phyloP scores from a whole-genome alignment of 2,888 invertebrate genomes.

The Pseudolycoriella hygida region DNA sequence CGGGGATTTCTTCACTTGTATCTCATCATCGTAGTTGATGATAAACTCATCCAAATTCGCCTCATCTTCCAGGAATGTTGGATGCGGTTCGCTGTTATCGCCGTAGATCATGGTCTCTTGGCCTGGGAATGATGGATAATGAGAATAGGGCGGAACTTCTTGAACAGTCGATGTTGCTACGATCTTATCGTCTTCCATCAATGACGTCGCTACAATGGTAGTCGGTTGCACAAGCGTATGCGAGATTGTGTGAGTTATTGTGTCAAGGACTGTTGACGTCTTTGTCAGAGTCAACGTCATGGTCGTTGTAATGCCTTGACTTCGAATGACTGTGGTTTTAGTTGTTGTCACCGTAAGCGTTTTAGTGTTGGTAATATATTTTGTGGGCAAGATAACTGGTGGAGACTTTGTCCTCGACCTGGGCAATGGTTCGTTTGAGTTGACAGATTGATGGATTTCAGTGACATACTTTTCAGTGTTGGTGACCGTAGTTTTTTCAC shows the following conservation, averaged over 20 bases:
- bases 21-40: slow-evolving; percentile 19
- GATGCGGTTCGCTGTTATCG: background rate
- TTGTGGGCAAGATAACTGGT: slow-evolving; percentile 30
- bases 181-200: background rate
- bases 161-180: background rate
- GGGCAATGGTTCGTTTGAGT: background rate
- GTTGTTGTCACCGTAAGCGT: slow-evolving; percentile 66
- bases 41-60: slow-evolving; percentile 26
- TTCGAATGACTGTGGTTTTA: slow-evolving; percentile 53
- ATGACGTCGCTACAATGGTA: slow-evolving; percentile 8
- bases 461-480: background rate
- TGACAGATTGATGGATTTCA: background rate
- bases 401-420: slow-evolving; percentile 6
- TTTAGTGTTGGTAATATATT: slow-evolving; percentile 61
- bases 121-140: slow-evolving; percentile 2
- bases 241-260: slow-evolving; percentile 55
- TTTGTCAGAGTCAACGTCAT: slow-evolving; percentile 61
- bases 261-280: slow-evolving; percentile 59
- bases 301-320: slow-evolving; percentile 52
- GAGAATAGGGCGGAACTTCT: slow-evolving; percentile 1
- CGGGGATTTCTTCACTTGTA: background rate
- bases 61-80: slow-evolving; percentile 10
- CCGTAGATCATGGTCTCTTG: background rate
- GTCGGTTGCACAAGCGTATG: slow-evolving; percentile 9
- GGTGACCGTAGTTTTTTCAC: background rate